Conservation (phyloP, 2,113 vertebrate species). For the Montifringilla adamsi region DNA sequence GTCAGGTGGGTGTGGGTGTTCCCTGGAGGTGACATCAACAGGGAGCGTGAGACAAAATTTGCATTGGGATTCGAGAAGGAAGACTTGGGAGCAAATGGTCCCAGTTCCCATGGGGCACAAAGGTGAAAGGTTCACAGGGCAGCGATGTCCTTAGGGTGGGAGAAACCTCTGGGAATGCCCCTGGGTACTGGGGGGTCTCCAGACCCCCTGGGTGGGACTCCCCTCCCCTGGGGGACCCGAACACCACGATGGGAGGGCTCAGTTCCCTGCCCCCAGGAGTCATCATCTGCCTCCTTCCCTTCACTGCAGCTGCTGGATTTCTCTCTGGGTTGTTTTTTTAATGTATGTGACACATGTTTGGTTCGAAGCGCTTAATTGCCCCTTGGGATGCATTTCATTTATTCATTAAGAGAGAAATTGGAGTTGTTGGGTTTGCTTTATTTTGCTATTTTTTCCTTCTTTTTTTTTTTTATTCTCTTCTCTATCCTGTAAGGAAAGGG, state of each 20-base stretch:
- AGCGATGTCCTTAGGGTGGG: neutral
- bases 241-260: neutral
- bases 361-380: conserved; percentile 44
- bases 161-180: neutral
- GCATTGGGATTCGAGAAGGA: neutral
- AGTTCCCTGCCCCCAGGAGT: neutral
- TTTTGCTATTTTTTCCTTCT: neutral
- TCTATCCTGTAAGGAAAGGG: neutral
- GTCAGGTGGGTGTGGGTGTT: neutral
- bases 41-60: neutral
- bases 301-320: conserved; percentile 15
- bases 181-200: neutral
- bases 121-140: neutral
- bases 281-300: neutral
- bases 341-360: conserved; percentile 27
- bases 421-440: conserved; percentile 9
- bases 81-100: neutral
- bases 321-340: neutral
- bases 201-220: accelerated
- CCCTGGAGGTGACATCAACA: neutral
- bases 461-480: neutral
- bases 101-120: neutral
- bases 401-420: conserved; percentile 47
- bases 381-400: conserved; percentile 55
- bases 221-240: accelerated